phyloP scores from a whole-genome alignment of 2,113 vertebrate species.

The Vulpes ferrilata region DNA sequence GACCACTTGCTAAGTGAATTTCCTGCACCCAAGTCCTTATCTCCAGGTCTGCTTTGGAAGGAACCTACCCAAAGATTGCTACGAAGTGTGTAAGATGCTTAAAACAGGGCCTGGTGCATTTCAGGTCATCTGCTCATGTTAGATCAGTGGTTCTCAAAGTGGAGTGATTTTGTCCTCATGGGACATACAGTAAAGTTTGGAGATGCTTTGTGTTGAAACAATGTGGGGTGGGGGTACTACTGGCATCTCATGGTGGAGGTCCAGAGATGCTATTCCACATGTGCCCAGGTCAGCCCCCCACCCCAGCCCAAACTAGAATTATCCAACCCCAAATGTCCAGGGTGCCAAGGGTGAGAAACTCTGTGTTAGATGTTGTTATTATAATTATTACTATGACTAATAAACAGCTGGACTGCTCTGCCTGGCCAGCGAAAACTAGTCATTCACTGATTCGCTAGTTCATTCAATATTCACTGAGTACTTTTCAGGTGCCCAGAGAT shows the following conservation, averaged over 20 bases:
- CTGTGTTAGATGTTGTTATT: too few relatives aligned
- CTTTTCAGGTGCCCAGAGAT: neutral
- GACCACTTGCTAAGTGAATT: neutral
- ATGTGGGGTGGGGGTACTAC: too few relatives aligned
- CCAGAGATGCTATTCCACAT: neutral
- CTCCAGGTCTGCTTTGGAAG: neutral
- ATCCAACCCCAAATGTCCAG: neutral
- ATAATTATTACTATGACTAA: neutral
- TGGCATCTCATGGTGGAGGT: neutral
- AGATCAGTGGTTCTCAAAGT: neutral
- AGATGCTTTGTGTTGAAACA: neutral
- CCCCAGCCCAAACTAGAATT: neutral
- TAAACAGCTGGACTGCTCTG: neutral
- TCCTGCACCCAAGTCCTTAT: neutral
- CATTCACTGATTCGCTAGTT: neutral
- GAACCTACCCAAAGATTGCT: neutral
- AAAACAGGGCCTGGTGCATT: too few relatives aligned
- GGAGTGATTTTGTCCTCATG: neutral
- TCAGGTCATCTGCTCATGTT: neutral
- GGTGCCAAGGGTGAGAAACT: rapidly evolving
- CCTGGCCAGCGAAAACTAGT: neutral
- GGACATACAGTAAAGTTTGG: neutral
- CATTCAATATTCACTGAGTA: neutral
- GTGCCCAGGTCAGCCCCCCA: too few relatives aligned
- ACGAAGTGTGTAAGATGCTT: neutral